phyloP scores from a whole-genome alignment of 2,797 vertebrate species.

The Rhabdomys pumilio region DNA sequence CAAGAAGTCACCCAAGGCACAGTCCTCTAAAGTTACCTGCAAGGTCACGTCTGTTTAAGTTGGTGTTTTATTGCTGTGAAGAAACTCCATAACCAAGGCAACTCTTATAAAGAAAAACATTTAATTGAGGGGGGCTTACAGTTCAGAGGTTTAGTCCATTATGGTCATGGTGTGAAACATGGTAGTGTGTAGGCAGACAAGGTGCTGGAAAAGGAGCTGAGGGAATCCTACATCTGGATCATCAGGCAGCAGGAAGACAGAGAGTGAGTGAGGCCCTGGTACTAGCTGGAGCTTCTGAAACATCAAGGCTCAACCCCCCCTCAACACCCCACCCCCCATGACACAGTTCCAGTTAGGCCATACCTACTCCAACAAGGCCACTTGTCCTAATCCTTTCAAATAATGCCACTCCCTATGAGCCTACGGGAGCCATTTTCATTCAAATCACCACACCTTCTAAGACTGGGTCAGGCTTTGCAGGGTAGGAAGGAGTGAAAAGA shows the following conservation, averaged over 20 bases:
- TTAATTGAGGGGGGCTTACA: background rate
- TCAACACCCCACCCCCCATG: background rate
- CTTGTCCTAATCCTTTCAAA: background rate
- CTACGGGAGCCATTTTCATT: background rate
- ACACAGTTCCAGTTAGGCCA: background rate
- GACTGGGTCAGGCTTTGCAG: background rate
- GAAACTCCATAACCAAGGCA: too few relatives aligned
- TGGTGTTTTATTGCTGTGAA: background rate
- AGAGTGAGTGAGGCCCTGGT: background rate
- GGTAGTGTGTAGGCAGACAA: background rate
- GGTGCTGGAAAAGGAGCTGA: background rate
- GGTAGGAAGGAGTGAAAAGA: background rate
- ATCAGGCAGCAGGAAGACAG: background rate
- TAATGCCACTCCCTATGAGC: background rate
- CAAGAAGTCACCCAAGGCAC: background rate
- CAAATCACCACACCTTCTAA: background rate
- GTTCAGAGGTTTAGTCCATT: background rate
- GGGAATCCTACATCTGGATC: background rate
- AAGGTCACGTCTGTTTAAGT: background rate
- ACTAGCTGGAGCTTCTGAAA: background rate
- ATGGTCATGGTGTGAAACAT: too few relatives aligned
- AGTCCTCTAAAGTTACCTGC: background rate
- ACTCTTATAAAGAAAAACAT: background rate
- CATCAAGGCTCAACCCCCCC: background rate
- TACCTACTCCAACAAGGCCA: background rate